These are phyloP conservation scores for Smutsia gigantea DNA, from an alignment of 2,797 vertebrate genomes.

Conservation along the genomic window DNA sequence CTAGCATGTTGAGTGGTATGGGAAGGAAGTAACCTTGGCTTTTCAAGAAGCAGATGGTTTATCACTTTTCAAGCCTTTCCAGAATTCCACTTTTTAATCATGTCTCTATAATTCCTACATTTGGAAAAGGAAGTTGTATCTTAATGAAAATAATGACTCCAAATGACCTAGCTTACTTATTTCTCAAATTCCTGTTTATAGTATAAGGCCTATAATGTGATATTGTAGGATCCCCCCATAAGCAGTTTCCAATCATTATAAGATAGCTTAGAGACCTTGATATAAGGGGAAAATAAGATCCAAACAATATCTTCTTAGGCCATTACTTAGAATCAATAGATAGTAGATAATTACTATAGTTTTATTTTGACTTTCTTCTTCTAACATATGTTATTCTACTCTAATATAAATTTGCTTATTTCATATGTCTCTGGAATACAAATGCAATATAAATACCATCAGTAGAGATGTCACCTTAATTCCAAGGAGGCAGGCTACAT, in stretches of 20 bases:
- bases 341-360: background rate
- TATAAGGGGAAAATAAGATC: background rate
- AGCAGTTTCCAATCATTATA: background rate
- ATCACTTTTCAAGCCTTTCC: background rate
- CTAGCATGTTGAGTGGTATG: background rate
- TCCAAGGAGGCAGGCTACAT: conserved; percentile 81
- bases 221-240: background rate
- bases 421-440: background rate
- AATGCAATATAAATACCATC: background rate
- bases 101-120: background rate
- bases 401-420: background rate
- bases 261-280: background rate
- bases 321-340: background rate
- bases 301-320: background rate
- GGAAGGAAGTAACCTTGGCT: background rate
- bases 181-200: background rate
- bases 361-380: conserved; percentile 27
- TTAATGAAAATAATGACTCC: background rate
- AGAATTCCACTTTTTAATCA: background rate
- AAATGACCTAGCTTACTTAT: background rate
- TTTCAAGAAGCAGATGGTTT: background rate
- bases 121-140: background rate
- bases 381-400: background rate
- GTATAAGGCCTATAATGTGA: background rate
- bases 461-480: conserved; percentile 79